These are phyloP conservation scores for Enteromius afrohamiltoni DNA, from an alignment of 2,797 vertebrate species.

Conservation along the genomic window DNA sequence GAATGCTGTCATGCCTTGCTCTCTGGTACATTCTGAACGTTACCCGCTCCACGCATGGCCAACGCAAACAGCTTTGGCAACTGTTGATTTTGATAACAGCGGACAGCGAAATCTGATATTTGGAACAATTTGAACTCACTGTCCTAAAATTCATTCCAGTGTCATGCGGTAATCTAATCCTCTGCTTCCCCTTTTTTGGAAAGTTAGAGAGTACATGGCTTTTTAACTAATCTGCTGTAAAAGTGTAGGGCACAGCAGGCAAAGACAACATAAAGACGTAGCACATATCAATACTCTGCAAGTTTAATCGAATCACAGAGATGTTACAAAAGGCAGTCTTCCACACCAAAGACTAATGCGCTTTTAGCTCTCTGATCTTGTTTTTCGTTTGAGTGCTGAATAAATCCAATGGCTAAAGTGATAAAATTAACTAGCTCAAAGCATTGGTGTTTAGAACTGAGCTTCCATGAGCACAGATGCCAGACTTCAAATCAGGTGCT, in stretches of 20 bases:
- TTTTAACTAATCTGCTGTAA: slow-evolving; percentile 62
- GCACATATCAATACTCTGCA: slow-evolving; percentile 1
- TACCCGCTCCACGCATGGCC: slow-evolving; percentile 55
- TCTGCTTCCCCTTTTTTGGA: slow-evolving; percentile 61
- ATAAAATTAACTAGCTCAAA: neutral
- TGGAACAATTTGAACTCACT: slow-evolving; percentile 47
- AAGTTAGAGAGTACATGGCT: slow-evolving; percentile 62
- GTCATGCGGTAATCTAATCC: slow-evolving; percentile 54
- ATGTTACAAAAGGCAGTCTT: neutral
- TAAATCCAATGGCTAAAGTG: neutral
- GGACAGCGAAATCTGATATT: slow-evolving; percentile 61
- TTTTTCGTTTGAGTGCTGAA: neutral
- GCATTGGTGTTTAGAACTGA: neutral
- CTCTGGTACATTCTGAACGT: slow-evolving; percentile 57
- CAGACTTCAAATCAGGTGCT: too few species aligned
- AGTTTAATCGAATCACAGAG: neutral
- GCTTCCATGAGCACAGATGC: neutral
- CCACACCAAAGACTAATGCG: neutral
- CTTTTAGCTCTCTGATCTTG: slow-evolving; percentile 7
- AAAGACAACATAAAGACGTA: neutral
- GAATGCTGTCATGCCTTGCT: slow-evolving; percentile 68
- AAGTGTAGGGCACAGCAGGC: slow-evolving; percentile 37
- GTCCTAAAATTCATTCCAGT: slow-evolving; percentile 51
- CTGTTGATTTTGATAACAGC: slow-evolving; percentile 69
- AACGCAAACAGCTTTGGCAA: slow-evolving; percentile 69